Evolutionary conservation across 2,797 vertebrate species (phyloP).

Genomic region (Chelmon rostratus): DNA sequence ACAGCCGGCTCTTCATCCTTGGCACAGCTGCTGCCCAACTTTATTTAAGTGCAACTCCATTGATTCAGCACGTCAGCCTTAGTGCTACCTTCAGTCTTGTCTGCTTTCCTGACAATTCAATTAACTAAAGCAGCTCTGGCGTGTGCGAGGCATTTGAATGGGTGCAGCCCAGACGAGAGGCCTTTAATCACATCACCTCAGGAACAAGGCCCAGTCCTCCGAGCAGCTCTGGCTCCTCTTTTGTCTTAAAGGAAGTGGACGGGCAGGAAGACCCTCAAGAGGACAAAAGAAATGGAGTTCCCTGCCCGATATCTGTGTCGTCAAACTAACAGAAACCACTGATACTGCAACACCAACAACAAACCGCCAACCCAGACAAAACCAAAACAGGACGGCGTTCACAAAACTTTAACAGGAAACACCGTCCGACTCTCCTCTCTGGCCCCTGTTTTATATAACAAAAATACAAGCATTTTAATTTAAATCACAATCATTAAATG

Average conservation of each 20-base stretch:
- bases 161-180: conserved; percentile 57
- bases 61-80: conserved; percentile 53
- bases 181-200: conserved; percentile 77
- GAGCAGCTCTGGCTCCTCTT: conserved; percentile 54
- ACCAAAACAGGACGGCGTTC: background rate
- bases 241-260: conserved; percentile 65
- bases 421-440: background rate
- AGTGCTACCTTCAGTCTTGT: conserved; percentile 53
- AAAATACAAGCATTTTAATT: background rate
- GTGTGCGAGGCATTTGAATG: conserved; percentile 65
- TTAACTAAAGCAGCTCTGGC: conserved; percentile 72
- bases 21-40: conserved; percentile 19
- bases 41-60: conserved; percentile 65
- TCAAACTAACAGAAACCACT: conserved; percentile 38
- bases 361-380: conserved; percentile 39
- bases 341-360: conserved; percentile 34
- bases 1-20: conserved; percentile 9
- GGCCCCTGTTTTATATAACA: background rate
- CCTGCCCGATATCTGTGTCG: conserved; percentile 36
- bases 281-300: conserved; percentile 59
- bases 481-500: background rate
- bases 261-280: conserved; percentile 68
- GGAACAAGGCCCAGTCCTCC: conserved; percentile 51
- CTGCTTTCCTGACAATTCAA: conserved; percentile 73
- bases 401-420: background rate